Conservation (phyloP, 2,797 vertebrate genomes). For the Myotis pilosus region DNA sequence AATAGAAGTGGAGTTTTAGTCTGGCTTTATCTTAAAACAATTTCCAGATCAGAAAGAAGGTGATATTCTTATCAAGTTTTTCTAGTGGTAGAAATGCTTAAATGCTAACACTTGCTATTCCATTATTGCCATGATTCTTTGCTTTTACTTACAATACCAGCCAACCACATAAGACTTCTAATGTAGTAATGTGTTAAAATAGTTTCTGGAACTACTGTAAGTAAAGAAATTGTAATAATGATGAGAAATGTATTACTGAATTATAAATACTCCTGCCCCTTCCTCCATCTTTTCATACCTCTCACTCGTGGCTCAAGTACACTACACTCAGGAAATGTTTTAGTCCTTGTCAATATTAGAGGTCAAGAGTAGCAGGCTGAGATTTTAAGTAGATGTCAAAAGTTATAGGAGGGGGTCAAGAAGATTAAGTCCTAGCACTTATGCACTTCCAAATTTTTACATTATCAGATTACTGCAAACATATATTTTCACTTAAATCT, state of each 20-base stretch:
- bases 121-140: constrained; percentile 19
- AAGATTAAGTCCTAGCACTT: constrained; percentile 17
- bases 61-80: neutral
- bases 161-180: neutral
- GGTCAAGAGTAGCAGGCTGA: neutral
- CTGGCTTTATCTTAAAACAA: neutral
- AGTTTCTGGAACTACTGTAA: constrained; percentile 12
- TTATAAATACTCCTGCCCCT: neutral
- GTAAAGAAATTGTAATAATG: neutral
- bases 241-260: neutral
- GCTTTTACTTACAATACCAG: neutral
- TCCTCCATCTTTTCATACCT: neutral
- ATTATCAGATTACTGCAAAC: neutral
- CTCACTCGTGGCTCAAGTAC: neutral
- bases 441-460: neutral
- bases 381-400: neutral
- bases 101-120: neutral
- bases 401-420: neutral
- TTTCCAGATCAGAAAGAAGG: constrained; percentile 22
- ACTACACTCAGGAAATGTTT: neutral
- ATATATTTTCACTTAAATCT: neutral
- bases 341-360: constrained; percentile 28
- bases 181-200: neutral
- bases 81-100: constrained; percentile 1
- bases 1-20: neutral